Evolutionary conservation across 2,888 invertebrate species (phyloP), one percentile per base, ranked within the genome.

Genomic region (Acleris holmiana): DNA sequence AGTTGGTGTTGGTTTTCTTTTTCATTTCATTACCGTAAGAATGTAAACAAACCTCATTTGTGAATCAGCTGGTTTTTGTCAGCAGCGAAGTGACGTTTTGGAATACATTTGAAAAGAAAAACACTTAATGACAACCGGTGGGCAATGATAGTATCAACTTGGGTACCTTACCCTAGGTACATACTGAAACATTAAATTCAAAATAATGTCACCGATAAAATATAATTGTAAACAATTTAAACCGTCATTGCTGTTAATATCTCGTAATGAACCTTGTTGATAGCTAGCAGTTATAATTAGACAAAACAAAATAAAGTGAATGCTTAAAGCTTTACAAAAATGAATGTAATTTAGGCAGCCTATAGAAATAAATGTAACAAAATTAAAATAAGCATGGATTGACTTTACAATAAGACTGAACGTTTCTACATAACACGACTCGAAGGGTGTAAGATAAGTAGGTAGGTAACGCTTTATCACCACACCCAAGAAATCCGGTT

Each of bases 161-260:
- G 80, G 8, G 13, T 35, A 79, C 75, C 79, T n/a, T n/a, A n/a
- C n/a, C n/a, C n/a, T 81, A 86, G 89, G 89, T 88, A 88, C 89
- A 89, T 88, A 88, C 83, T 80, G 82, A 76, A 35, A 76, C 76
- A 82, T 69, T 67, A 67, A 51, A 67, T 68, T 57, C 66, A 59
- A 69, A 70, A 68, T 70, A 67, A 69, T 50, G 66, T 70, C 73
- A 75, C 70, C 74, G 88, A 89, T 89, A 90, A 88, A 82, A 77
- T 84, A 83, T 81, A 81, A 85, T 86, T 88, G 86, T 91, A 89
- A 91, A 91, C 88, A 91, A 87, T 85, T 77, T 82, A 76, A 78
- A 53, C 64, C 59, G 49, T 54, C 58, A 64, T 64, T 59, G 58
- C 78, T 76, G 73, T 74, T 71, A 74, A 76, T 78, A 81, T 82